phyloP scores from a whole-genome alignment of 2,113 vertebrate genomes.

The rabbit (Oryctolagus cuniculus) region mOryCun1.1 NC_091453.1:78341001-78341500 shows the following conservation, averaged over 20 bases:
- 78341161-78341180: constrained; percentile 81
- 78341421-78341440: constrained; percentile 86
- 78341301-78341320: constrained; percentile 90
- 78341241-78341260: constrained; percentile 79
- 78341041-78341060: constrained; percentile 74
- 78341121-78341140: constrained; percentile 69
- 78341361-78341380: constrained; percentile 91
- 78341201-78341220: constrained; percentile 83
- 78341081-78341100: constrained; percentile 72
- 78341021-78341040: constrained; percentile 69
- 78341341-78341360: constrained; percentile 94
- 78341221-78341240: constrained; percentile 86
- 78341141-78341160: constrained; percentile 73
- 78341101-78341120: constrained; percentile 64
- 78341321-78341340: constrained; percentile 91
- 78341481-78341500: constrained; percentile 86
- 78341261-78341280: constrained; percentile 81
- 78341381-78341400: constrained; percentile 89
- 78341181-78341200: constrained; percentile 85
- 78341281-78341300: constrained; percentile 86
- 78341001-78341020: constrained; percentile 64
- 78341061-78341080: constrained; percentile 69
- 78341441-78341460: constrained; percentile 89
- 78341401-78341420: constrained; percentile 86
- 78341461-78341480: constrained; percentile 85